Percentiles rank a stretch among this genome's conserved stretches.
Conservation (phyloP, 2,113 vertebrate genomes). For the Castor canadensis region DNA sequence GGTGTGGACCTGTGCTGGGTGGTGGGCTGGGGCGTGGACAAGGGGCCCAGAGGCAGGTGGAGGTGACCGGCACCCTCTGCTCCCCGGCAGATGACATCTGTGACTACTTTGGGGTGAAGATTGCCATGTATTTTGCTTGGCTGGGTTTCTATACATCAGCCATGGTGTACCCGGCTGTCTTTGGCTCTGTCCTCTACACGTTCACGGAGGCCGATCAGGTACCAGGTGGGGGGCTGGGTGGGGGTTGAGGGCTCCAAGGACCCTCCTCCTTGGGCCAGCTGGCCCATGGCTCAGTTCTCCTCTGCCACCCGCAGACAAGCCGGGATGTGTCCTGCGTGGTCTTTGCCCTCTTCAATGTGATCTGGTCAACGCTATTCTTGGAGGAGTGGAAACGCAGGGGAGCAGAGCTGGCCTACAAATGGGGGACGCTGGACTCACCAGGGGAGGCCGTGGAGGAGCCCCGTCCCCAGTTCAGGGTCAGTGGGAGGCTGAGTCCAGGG, state of each 20-base stretch:
- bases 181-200: slow-evolving; percentile 95
- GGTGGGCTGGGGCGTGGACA: not conserved
- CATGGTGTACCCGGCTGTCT: slow-evolving; percentile 96
- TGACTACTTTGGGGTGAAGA: slow-evolving; percentile 98
- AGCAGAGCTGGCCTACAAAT: slow-evolving; percentile 96
- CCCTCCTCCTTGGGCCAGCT: not conserved
- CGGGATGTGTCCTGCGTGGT: slow-evolving; percentile 97
- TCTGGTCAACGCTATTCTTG: slow-evolving; percentile 97
- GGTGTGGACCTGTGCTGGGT: slow-evolving; percentile 79
- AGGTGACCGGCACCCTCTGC: not conserved
- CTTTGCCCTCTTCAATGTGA: slow-evolving; percentile 97
- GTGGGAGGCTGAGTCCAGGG: not conserved
- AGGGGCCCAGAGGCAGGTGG: not conserved
- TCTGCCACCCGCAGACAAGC: slow-evolving; percentile 88
- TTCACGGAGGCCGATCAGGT: slow-evolving; percentile 97
- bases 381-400: slow-evolving; percentile 98
- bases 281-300: not conserved
- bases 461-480: slow-evolving; percentile 95
- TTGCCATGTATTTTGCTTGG: slow-evolving; percentile 99
- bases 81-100: slow-evolving; percentile 93
- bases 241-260: too few species aligned
- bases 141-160: slow-evolving; percentile 98
- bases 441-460: slow-evolving; percentile 95
- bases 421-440: slow-evolving; percentile 95
- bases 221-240: not conserved